A percentile compares a stretch with the other conserved stretches of the same genome.
These are phyloP conservation scores for Microtus agrestis DNA, from an alignment of 2,797 vertebrate species.

Conservation along the genomic window DNA sequence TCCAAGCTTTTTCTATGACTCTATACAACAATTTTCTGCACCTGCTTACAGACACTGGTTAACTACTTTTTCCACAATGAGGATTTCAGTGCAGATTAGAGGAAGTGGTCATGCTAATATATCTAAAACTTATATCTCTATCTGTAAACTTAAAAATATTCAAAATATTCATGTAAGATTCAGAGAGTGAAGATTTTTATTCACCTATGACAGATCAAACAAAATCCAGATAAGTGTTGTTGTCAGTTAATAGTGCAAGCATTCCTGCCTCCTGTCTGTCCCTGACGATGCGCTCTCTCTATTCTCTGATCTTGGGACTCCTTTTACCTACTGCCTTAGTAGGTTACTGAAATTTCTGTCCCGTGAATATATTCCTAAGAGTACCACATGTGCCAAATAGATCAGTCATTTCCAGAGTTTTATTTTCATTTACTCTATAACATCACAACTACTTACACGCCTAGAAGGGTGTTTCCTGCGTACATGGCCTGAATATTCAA, in stretches of 20 bases:
- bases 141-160: not conserved
- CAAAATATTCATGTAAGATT: not conserved
- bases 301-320: not conserved
- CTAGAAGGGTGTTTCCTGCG: not conserved
- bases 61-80: not conserved
- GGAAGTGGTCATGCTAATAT: not conserved
- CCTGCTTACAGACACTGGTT: not conserved
- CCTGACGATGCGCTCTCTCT: not conserved
- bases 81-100: not conserved
- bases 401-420: not conserved
- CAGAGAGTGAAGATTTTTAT: not conserved
- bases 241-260: not conserved
- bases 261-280: not conserved
- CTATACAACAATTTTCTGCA: not conserved
- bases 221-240: not conserved
- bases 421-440: not conserved
- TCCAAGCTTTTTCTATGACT: not conserved
- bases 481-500: not conserved
- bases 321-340: not conserved
- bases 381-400: no score
- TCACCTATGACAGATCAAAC: not conserved
- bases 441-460: not conserved
- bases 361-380: not conserved
- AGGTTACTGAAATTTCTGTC: not conserved
- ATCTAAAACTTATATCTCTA: not conserved